Evolutionary conservation across 2,113 vertebrate genomes (phyloP).

Genomic region (Heliornis fulica): DNA sequence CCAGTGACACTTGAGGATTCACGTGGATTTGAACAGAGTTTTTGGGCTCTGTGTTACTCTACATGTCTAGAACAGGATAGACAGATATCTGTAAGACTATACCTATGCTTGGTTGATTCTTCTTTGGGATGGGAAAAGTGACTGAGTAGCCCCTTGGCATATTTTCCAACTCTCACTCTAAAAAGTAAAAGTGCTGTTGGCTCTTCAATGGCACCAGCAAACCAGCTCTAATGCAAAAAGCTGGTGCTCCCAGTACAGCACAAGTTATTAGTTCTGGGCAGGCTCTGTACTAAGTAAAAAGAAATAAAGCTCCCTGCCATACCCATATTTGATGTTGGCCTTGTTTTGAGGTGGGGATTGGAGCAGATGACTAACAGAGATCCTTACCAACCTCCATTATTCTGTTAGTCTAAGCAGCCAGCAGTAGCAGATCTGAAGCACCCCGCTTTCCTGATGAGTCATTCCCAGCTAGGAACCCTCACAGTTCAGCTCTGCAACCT

Average conservation of each 20-base stretch:
- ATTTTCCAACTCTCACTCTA: not conserved
- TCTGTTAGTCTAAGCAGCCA: not conserved
- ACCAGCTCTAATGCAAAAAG: not conserved
- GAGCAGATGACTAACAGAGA: not conserved
- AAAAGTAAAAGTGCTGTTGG: not conserved
- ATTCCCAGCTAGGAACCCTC: not conserved
- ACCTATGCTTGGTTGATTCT: not conserved
- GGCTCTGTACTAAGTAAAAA: not conserved
- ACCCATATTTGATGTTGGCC: not conserved
- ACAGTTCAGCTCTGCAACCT: not conserved
- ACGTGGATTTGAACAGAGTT: not conserved
- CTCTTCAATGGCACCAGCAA: not conserved
- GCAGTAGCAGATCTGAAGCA: not conserved
- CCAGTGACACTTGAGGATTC: not conserved
- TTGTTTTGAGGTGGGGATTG: not conserved
- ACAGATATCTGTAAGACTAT: not conserved
- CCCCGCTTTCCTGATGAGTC: not conserved
- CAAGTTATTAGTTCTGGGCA: not conserved
- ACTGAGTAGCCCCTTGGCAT: not conserved
- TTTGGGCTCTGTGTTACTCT: not conserved
- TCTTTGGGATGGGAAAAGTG: not conserved
- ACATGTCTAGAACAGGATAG: not conserved
- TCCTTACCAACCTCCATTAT: not conserved
- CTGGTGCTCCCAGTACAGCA: not conserved
- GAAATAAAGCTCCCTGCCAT: not conserved